Evolutionary conservation across 2,113 vertebrate species (phyloP), one percentile per base, ranked within the genome.

Genomic region (Gambusia holbrooki): DNA sequence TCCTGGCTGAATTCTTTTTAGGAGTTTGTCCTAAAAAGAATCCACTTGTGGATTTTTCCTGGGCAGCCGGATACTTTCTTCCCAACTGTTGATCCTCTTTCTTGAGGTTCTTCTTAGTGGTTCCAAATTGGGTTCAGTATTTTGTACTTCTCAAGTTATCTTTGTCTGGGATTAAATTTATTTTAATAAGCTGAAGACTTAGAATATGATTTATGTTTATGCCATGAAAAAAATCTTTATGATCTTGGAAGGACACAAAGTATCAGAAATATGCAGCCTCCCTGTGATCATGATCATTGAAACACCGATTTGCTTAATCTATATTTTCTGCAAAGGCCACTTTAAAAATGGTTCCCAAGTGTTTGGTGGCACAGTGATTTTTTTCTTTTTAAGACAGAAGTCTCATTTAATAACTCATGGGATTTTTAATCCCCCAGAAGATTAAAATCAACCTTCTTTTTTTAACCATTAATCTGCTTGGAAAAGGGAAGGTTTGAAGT

Each of bases 401-500:
- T 84, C 87, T 91, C 68, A 81, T 91, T 84, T 87, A 88, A 93
- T 90, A 82, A 86, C 86, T 88, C 91, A 81, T 92, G 89, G 71
- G 88, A 73, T 83, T 85, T 42, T 82, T 91, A 93, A 90, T 93
- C 91, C 85, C 70, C 35, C 70, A 68, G 42, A 74, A 90, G 90
- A 93, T 93, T 92, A 92, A 87, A 88, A 87, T 88, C 63, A 77
- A 88, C 75, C 83, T 89, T 90, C 32, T 90, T 85, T 85, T 85
- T 85, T 82, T 73, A 65, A 69, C 40, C 85, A 87, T 91, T 91
- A 82, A 92, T 92, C 88, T 92, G 77, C 68, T 74, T 3, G 14
- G 71, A 73, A 74, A 51, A 22, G 72, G 76, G 73, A 32, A 80
- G 73, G 76, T 1, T 17, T 58, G 40, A 74, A 80, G 81, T 80